Conservation (phyloP, 2,888 invertebrate species). For the Deilephila elpenor region DNA sequence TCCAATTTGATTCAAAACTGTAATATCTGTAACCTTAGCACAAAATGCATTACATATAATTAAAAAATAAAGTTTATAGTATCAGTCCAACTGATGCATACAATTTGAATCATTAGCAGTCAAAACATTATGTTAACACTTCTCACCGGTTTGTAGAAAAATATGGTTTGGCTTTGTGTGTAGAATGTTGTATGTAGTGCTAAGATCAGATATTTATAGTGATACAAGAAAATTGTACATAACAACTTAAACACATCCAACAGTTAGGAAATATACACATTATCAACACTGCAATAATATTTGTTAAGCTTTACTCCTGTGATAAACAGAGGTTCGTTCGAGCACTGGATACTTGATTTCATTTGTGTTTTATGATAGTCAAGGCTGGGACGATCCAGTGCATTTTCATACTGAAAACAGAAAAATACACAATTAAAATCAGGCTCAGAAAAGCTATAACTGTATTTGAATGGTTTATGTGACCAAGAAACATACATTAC, state of each 20-base stretch:
- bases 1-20: constrained; percentile 70
- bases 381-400: constrained; percentile 72
- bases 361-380: constrained; percentile 57
- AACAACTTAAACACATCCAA: constrained; percentile 52
- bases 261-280: constrained; percentile 62
- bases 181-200: constrained; percentile 48
- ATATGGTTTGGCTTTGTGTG: background rate
- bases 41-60: constrained; percentile 47
- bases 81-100: constrained; percentile 12
- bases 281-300: constrained; percentile 62
- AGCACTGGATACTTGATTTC: constrained; percentile 66
- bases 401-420: constrained; percentile 72
- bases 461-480: background rate
- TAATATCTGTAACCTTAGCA: constrained; percentile 70
- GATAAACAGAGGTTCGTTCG: constrained; percentile 55
- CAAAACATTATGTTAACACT: background rate
- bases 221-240: constrained; percentile 51
- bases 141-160: constrained; percentile 16
- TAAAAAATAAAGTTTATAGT: constrained; percentile 15
- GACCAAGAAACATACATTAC: no score
- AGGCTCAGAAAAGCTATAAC: background rate
- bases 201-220: constrained; percentile 66
- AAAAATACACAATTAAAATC: constrained; percentile 36
- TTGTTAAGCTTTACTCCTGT: constrained; percentile 64
- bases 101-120: background rate